Evolutionary conservation across 2,113 vertebrate genomes (phyloP), one percentile per base, ranked within the genome.

Genomic region (Eupsittula cactorum): DNA sequence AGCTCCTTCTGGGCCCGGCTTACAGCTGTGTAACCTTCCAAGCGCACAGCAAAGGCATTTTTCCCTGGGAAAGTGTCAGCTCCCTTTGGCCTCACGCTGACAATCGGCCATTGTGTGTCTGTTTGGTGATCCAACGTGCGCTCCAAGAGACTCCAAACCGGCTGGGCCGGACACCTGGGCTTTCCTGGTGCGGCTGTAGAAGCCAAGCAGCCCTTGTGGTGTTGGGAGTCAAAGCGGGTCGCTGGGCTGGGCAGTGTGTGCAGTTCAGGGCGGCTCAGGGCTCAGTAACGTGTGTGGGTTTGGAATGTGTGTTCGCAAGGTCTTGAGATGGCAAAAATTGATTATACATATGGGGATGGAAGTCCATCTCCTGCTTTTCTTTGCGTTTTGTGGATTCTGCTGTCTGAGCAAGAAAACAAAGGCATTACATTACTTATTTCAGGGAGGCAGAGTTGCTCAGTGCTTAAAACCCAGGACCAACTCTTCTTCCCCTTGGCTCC

Each of bases 21-120:
- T 60, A 49, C 96, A 96, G 96, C 95, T 97, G 95, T 16, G 86
- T 86, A 19, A 95, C 95, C 95, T 95, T 65, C 73, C 86, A 44
- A 60, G 88, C 73, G 50, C 85, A 65, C 80, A 92, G 95, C 93
- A 95, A 94, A 96, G 83, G 86, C 44, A 78, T 79, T 93, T 93
- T 93, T 91, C 93, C 64, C 76, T 96, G 95, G 96, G 95, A 97
- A 96, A 95, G 82, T 6, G 73, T 78, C 24, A 14, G 82, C 82
- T 90, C 87, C 82, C 73, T 86, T 90, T 2, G 55, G 85, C 90
- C 92, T 86, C 96, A 81, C 1, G 31, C 93, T 97, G 90, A 55
- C 92, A 81, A 6, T 24, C 11, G 1, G 27, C 76, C 81, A 39
- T 92, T 91, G 20, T 57, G 84, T n/a, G 79, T 46, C 88, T 52